Base-by-base conservation (phyloP, 1,140 invertebrate genomes). In the Trichogramma pretiosum region DNA sequence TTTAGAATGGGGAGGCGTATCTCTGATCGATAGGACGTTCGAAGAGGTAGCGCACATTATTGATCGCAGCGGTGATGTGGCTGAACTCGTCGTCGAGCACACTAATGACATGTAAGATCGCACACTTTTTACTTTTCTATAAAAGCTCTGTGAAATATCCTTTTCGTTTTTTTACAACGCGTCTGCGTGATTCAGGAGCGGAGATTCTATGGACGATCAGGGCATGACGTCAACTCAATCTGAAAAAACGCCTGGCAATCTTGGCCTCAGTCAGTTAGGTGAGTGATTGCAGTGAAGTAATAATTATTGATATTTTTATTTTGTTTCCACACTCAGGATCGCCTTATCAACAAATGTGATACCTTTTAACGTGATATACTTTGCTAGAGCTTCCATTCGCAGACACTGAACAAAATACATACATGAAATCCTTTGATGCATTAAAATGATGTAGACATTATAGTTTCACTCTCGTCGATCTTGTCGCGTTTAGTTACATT, bases 21-120 rank as follows among this genome's bases (percentile, higher is more conserved):
- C 86, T 0, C 69, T 95, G 30, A 84, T 85, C 13, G 89, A 93
- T 72, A 80, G 85, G 30, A 93, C 85, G 46, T 94, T 93, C 63
- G 91, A 96, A 64, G 91, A 95, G 65, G 83, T 84, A 21, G 58
- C 61, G 32, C 64, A 71, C 36, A 88, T 94, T 55, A 84, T 94
- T 75, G 89, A 93, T 59, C 75, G 76, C 37, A 84, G 81, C 21
- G 81, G 85, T 13, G 89, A 94, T 59, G 76, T 81, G 41, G 87
- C 87, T 1, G 88, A 93, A 62, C 68, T 93, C 30, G 67, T 89
- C 23, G 83, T 92, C 22, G 87, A 91, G 62, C 85, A 85, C 65
- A 72, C 82, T 61, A 76, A 78, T 52, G 80, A 87, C 68, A 74
- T 81, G 75, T 77, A 60, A 74, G 74, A 74, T 40, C 22, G 26